Conservation (phyloP, 2,113 vertebrate species). For the Xiphias gladius region DNA sequence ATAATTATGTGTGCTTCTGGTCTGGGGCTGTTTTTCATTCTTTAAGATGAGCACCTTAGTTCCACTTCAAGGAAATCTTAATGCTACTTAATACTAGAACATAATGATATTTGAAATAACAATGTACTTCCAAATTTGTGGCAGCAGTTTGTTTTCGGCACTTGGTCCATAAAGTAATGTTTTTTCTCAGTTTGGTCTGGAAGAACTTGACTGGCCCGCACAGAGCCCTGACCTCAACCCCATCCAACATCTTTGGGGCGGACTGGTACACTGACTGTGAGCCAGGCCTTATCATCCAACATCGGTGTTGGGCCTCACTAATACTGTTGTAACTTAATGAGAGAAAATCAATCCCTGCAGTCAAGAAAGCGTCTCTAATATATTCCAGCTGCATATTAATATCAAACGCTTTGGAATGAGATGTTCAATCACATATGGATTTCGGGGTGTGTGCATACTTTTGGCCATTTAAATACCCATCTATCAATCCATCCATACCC, state of each 20-base stretch:
- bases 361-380: not conserved
- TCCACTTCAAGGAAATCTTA: no score
- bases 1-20: no score
- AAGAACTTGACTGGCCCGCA: not conserved
- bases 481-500: not conserved
- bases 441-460: not conserved
- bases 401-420: not conserved
- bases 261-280: not conserved
- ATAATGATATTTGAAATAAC: no score
- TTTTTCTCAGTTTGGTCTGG: not conserved
- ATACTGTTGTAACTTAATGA: no score
- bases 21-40: no score
- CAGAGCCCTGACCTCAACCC: not conserved
- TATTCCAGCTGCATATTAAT: not conserved
- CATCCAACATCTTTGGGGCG: not conserved
- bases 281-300: not conserved
- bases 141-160: no score
- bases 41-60: no score
- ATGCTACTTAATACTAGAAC: no score
- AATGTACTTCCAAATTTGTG: no score
- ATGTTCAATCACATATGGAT: not conserved
- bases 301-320: not conserved
- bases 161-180: not conserved
- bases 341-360: not conserved
- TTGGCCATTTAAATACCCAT: not conserved